These are phyloP conservation scores for Proterorhinus semilunaris DNA, from an alignment of 2,113 vertebrate species.

Conservation along the genomic window DNA sequence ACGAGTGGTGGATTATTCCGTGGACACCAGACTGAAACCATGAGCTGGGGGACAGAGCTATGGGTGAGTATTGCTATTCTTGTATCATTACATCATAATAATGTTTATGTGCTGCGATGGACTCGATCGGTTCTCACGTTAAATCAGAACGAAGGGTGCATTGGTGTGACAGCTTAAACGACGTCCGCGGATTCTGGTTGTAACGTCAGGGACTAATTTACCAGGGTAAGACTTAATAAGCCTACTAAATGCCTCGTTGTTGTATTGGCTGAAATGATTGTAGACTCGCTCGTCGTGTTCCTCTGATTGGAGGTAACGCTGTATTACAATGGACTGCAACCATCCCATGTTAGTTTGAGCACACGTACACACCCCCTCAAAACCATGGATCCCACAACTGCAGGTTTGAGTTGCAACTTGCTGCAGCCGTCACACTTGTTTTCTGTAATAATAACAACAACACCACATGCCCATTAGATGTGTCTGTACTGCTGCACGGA, in stretches of 20 bases:
- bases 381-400: background rate
- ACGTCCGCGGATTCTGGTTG: background rate
- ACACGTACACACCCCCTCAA: constrained; percentile 57
- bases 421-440: background rate
- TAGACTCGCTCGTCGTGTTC: background rate
- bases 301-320: background rate
- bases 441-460: background rate
- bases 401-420: background rate
- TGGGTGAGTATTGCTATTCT: constrained; percentile 62
- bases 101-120: background rate
- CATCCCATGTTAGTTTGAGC: constrained; percentile 33
- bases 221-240: background rate
- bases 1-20: constrained; percentile 71
- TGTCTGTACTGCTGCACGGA: background rate
- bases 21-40: constrained; percentile 71
- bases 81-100: no score
- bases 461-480: background rate
- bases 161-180: constrained; percentile 19
- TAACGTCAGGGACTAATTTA: constrained; percentile 24
- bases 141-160: background rate
- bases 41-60: constrained; percentile 79
- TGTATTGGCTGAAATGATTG: no score
- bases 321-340: background rate
- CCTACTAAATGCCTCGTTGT: background rate
- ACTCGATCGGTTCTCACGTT: background rate